Evolutionary conservation across 1,140 invertebrate species (phyloP).

Genomic region (Drosophila asahinai): DNA sequence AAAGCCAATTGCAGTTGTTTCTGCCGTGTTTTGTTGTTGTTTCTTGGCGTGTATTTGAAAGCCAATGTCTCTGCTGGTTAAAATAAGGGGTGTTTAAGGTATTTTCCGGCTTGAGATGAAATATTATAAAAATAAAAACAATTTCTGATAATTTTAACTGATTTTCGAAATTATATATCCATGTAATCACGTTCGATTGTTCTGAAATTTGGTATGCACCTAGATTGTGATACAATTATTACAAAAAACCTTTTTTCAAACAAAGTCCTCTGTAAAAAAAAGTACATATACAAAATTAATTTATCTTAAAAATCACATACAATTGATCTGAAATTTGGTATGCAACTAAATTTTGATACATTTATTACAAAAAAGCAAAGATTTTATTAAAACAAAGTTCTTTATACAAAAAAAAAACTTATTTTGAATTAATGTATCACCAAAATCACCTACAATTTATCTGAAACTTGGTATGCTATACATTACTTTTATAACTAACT

Average conservation of each 20-base stretch:
- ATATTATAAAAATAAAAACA: no score
- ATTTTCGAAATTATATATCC: no score
- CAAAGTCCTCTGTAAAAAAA: no score
- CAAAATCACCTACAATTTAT: no score
- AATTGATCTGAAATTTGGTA: not conserved
- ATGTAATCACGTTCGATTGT: not conserved
- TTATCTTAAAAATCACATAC: not conserved
- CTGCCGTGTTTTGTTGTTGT: constrained; percentile 26
- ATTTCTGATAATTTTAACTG: not conserved
- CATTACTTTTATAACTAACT: not conserved
- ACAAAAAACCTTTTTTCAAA: no score
- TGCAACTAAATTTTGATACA: not conserved
- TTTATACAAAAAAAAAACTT: not conserved
- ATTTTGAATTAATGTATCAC: not conserved
- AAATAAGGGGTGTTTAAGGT: constrained; percentile 31
- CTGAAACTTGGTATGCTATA: not conserved
- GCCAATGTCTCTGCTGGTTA: constrained; percentile 54
- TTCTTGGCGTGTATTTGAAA: constrained; percentile 47
- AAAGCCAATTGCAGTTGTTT: constrained; percentile 49
- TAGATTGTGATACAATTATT: not conserved
- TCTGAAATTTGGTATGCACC: not conserved
- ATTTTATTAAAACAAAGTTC: not conserved
- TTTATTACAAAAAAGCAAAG: no score
- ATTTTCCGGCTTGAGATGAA: not conserved
- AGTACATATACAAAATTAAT: no score